These are phyloP conservation scores for Diadema setosum DNA, from an alignment of 35 echinoderm and acorn worm genomes.

Conservation along the genomic window DNA sequence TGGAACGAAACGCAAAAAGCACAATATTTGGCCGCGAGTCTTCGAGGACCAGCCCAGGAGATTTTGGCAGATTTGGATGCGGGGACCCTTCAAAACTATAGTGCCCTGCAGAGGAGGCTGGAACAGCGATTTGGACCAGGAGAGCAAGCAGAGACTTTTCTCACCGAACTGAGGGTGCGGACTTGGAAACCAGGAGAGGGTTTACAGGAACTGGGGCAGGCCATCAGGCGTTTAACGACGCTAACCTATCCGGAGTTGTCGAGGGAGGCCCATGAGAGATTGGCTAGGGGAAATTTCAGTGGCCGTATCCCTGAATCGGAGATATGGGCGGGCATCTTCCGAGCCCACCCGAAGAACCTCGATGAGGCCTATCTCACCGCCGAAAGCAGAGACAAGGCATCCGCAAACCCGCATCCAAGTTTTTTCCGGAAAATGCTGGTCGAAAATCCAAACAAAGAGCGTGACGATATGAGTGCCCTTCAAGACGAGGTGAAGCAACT, in stretches of 20 bases:
- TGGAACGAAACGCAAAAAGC: not conserved
- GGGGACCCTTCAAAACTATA: not conserved
- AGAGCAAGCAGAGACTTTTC: not conserved
- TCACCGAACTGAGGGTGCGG: not conserved
- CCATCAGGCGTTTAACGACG: not conserved
- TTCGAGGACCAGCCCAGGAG: not conserved
- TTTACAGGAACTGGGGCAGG: not conserved
- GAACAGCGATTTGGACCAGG: constrained; percentile 29
- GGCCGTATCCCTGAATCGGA: not conserved
- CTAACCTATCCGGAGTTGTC: not conserved
- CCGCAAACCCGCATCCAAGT: not conserved
- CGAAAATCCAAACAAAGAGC: not conserved
- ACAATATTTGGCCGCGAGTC: not conserved
- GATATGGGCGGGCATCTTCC: constrained; percentile 3
- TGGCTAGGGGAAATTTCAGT: not conserved
- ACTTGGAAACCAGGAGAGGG: not conserved
- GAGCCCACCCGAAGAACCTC: not conserved
- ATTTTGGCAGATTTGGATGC: not conserved
- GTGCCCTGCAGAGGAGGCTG: not conserved
- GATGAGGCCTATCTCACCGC: constrained; percentile 21
- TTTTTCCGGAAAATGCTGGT: not conserved
- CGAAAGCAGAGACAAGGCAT: not conserved
- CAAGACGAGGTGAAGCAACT: not conserved
- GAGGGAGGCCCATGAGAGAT: not conserved
- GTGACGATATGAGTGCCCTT: not conserved